Evolutionary conservation across 2,113 vertebrate genomes (phyloP).

Genomic region (Grammatotria lemairii): DNA sequence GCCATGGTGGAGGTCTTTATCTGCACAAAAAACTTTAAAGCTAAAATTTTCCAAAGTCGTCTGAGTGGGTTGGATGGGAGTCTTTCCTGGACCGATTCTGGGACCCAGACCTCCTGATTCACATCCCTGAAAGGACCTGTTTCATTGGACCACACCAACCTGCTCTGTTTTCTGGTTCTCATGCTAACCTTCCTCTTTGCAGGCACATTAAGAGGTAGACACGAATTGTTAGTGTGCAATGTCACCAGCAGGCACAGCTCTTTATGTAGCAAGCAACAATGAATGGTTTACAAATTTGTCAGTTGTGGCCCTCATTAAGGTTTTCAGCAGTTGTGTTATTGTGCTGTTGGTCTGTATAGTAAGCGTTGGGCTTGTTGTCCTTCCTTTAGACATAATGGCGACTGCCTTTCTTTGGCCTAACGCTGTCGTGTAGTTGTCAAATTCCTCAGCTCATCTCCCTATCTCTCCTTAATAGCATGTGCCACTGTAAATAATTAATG

Average conservation of each 20-base stretch:
- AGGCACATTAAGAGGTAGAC: background rate
- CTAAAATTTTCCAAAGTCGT: background rate
- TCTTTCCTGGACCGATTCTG: background rate
- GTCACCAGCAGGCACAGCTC: background rate
- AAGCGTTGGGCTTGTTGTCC: background rate
- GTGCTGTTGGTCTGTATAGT: background rate
- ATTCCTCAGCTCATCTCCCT: background rate
- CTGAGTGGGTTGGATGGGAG: background rate
- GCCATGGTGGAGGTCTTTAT: background rate
- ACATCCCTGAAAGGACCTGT: background rate
- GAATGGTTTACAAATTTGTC: background rate
- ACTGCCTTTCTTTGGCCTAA: background rate
- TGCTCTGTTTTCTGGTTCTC: background rate
- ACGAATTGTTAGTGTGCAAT: accelerated
- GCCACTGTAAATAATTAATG: background rate
- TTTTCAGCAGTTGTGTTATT: background rate
- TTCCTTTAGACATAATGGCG: background rate
- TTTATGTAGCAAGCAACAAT: background rate
- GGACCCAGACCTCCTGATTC: background rate
- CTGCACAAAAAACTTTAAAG: background rate
- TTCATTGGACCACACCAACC: background rate
- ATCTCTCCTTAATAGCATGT: background rate
- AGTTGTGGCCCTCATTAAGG: background rate
- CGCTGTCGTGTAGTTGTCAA: background rate
- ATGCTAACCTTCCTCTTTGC: background rate